These are phyloP conservation scores for Oophaga pumilio DNA, from an alignment of 2,113 vertebrate genomes.

Conservation along the genomic window DNA sequence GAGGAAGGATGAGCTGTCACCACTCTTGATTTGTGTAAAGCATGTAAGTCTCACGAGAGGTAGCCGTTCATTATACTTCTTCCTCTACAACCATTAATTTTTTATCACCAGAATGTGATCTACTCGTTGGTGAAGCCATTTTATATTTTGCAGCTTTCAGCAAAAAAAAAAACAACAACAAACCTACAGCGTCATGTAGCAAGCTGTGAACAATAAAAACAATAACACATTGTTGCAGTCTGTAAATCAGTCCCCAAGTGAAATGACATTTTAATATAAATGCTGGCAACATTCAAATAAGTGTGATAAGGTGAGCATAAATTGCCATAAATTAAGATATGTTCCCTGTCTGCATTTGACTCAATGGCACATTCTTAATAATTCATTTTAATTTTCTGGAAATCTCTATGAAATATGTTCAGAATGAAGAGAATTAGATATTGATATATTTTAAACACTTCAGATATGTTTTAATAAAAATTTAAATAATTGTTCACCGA, in stretches of 20 bases:
- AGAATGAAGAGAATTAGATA: neutral
- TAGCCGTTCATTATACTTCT: conserved; percentile 81
- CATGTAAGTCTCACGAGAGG: conserved; percentile 70
- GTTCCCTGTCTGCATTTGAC: conserved; percentile 1
- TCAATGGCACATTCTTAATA: neutral
- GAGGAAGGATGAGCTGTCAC: conserved; percentile 61
- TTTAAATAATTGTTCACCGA: neutral
- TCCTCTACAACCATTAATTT: conserved; percentile 83
- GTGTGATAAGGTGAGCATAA: conserved; percentile 15
- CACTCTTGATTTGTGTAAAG: conserved; percentile 60
- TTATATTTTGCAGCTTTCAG: conserved; percentile 50
- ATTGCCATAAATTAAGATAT: conserved; percentile 22
- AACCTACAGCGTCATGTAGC: neutral
- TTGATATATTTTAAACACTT: conserved; percentile 9
- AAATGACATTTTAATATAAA: neutral
- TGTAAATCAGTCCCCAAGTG: neutral
- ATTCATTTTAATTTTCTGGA: conserved; percentile 30
- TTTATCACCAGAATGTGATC: conserved; percentile 79
- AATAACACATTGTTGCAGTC: neutral
- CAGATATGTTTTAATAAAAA: neutral
- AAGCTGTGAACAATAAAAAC: neutral
- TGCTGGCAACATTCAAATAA: conserved; percentile 5
- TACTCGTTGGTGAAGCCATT: conserved; percentile 65
- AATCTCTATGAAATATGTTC: neutral
- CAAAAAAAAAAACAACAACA: neutral